phyloP scores from a whole-genome alignment of 2,797 vertebrate species.

The Chelmon rostratus region DNA sequence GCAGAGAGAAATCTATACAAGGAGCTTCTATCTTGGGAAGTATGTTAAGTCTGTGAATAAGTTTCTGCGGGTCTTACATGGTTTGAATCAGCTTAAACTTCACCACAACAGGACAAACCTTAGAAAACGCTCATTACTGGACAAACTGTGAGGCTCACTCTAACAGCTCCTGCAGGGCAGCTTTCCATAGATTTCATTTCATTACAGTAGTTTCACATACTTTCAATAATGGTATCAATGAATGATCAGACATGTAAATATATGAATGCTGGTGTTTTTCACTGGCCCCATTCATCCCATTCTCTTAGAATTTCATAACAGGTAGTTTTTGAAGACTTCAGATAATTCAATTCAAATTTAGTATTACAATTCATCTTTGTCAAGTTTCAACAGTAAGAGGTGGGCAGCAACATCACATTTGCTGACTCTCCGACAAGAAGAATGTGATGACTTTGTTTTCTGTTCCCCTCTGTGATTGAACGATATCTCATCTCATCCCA shows the following conservation, averaged over 20 bases:
- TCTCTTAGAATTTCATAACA: neutral
- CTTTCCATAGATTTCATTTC: neutral
- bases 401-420: constrained; percentile 1
- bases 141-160: neutral
- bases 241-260: neutral
- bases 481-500: constrained; percentile 4
- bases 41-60: too few species aligned
- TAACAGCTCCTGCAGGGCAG: too few species aligned
- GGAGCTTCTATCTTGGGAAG: too few species aligned
- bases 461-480: neutral
- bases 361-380: neutral
- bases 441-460: constrained; percentile 8
- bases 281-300: neutral
- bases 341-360: neutral
- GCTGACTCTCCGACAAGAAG: neutral
- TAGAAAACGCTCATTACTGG: too few species aligned
- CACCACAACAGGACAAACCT: too few species aligned
- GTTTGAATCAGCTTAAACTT: neutral
- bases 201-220: neutral
- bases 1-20: neutral
- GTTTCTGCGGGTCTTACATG: neutral
- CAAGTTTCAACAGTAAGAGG: neutral
- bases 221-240: neutral
- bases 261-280: neutral
- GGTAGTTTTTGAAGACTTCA: neutral